Evolutionary conservation across 2,113 vertebrate genomes (phyloP).

Genomic region (Chauna torquata): DNA sequence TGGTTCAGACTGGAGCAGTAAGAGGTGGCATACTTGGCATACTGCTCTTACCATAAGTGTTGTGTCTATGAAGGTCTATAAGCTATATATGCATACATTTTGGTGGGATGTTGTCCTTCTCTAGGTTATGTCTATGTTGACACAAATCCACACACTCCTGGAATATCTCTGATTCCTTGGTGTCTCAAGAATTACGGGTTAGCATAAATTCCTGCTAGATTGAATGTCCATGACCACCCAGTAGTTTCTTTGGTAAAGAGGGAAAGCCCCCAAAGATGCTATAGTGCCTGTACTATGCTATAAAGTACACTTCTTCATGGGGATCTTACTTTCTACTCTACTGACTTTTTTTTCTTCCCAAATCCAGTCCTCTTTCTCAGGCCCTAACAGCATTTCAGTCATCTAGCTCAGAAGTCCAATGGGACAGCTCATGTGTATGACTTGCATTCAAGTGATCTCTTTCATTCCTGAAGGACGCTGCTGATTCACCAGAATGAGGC

Average conservation of each 20-base stretch:
- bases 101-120: accelerated
- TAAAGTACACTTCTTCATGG: not conserved
- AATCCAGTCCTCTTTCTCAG: not conserved
- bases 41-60: accelerated
- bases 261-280: not conserved
- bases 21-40: accelerated
- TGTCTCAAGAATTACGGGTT: accelerated
- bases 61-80: not conserved
- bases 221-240: not conserved
- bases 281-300: not conserved
- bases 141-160: accelerated
- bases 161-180: not conserved
- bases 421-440: not conserved
- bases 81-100: accelerated
- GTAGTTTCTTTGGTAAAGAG: not conserved
- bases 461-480: not conserved
- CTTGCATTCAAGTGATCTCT: not conserved
- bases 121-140: not conserved
- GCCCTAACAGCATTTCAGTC: not conserved
- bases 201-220: not conserved
- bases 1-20: not conserved
- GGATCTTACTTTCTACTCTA: not conserved
- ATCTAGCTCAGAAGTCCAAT: not conserved
- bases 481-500: not conserved
- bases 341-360: not conserved